These are phyloP conservation scores for Chionodraco myersi DNA, from an alignment of 2,113 vertebrate species.

Conservation along the genomic window DNA sequence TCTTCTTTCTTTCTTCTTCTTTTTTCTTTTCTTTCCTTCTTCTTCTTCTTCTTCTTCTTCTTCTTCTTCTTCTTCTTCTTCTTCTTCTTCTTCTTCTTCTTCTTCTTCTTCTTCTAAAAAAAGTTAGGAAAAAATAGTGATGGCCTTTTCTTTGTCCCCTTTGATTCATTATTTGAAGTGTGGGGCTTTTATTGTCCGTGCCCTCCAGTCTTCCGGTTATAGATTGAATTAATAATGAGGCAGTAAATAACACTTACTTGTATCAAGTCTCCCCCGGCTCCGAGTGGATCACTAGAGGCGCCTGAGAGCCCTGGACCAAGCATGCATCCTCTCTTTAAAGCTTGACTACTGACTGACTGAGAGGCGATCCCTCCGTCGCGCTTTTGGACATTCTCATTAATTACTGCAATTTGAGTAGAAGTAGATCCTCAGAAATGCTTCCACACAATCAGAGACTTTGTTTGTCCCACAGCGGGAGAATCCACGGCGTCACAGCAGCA, in stretches of 20 bases:
- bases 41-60: no score
- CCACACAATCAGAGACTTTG: background rate
- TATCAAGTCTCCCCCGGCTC: conserved; percentile 58
- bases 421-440: no score
- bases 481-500: no score
- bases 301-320: conserved; percentile 29
- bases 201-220: conserved; percentile 31
- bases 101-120: no score
- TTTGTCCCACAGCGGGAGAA: background rate
- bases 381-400: conserved; percentile 36
- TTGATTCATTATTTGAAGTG: background rate
- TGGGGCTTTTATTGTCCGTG: conserved; percentile 30
- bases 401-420: conserved; percentile 7
- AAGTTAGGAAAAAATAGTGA: no score
- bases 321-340: conserved; percentile 48
- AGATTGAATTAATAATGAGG: conserved; percentile 66
- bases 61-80: no score
- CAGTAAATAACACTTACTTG: conserved; percentile 70
- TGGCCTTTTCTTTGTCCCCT: no score
- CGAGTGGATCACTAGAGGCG: conserved; percentile 61
- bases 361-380: conserved; percentile 26
- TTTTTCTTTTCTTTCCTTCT: no score
- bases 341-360: conserved; percentile 53
- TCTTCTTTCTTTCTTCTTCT: no score
- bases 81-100: no score